Evolutionary conservation across 2,888 invertebrate species (phyloP).

Genomic region (Ormyrus thymus): DNA sequence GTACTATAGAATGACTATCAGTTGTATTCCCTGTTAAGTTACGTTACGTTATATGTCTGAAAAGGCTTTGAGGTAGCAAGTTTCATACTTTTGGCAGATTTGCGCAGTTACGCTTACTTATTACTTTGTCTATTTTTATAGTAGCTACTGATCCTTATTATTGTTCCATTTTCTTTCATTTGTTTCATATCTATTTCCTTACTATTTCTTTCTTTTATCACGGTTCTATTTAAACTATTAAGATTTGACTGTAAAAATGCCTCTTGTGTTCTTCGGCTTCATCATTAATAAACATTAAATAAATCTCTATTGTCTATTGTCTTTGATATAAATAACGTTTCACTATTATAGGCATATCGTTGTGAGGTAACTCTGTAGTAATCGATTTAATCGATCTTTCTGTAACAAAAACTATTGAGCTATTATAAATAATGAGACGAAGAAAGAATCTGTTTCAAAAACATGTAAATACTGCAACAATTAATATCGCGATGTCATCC

Average conservation of each 20-base stretch:
- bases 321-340: slow-evolving; percentile 69
- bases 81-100: slow-evolving; percentile 67
- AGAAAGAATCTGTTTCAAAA: slow-evolving; percentile 62
- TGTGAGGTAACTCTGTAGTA: slow-evolving; percentile 69
- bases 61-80: slow-evolving; percentile 70
- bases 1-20: slow-evolving; percentile 52
- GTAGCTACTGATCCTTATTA: slow-evolving; percentile 42
- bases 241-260: slow-evolving; percentile 54
- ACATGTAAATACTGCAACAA: slow-evolving; percentile 74
- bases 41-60: slow-evolving; percentile 56
- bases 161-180: slow-evolving; percentile 39
- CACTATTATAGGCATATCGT: slow-evolving; percentile 69
- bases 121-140: slow-evolving; percentile 9
- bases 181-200: slow-evolving; percentile 42
- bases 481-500: slow-evolving; percentile 72
- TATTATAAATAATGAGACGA: slow-evolving; percentile 52
- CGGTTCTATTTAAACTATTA: slow-evolving; percentile 34
- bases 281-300: slow-evolving; percentile 68
- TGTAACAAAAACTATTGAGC: slow-evolving; percentile 63
- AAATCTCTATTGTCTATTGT: slow-evolving; percentile 71
- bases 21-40: slow-evolving; percentile 62
- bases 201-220: slow-evolving; percentile 35
- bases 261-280: slow-evolving; percentile 53
- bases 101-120: slow-evolving; percentile 30
- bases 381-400: slow-evolving; percentile 55